A percentile compares a stretch with the other conserved stretches of the same genome.
phyloP scores from a whole-genome alignment of 2,888 invertebrate species.

The Campoletis raptor region DNA sequence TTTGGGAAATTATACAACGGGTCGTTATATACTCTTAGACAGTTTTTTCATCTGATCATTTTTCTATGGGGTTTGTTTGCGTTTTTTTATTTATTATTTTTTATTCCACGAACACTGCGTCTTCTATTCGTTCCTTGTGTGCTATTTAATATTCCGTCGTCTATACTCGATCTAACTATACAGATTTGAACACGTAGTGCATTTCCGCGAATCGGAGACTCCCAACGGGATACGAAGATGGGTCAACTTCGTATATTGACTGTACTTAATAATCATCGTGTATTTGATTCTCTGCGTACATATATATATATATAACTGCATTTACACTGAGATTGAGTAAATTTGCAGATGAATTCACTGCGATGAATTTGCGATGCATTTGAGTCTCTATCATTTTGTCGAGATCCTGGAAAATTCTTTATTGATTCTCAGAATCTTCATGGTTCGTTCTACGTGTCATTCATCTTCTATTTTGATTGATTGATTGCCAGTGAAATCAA shows the following conservation, averaged over 20 bases:
- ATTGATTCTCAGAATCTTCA: not conserved
- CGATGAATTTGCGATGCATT: not conserved
- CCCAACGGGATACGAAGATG: not conserved
- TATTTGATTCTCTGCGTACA: not conserved
- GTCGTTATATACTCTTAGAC: not conserved
- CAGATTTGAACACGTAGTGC: not conserved
- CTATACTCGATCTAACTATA: not conserved
- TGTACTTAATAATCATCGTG: not conserved
- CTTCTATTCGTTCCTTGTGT: not conserved
- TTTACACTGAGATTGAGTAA: not conserved
- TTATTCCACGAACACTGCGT: slow-evolving; percentile 37
- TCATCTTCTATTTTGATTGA: not conserved
- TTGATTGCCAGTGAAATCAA: not conserved
- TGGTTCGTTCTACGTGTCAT: not conserved
- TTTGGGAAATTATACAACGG: slow-evolving; percentile 18
- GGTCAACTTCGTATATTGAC: slow-evolving; percentile 17
- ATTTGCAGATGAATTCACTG: not conserved
- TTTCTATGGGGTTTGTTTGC: not conserved
- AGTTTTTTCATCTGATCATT: not conserved
- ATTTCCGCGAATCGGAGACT: not conserved
- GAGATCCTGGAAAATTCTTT: not conserved
- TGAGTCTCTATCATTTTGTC: not conserved
- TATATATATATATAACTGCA: not conserved
- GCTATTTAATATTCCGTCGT: not conserved
- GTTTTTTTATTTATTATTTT: not conserved